Conservation (phyloP, 2,113 vertebrate genomes). For the Poecile atricapillus region DNA sequence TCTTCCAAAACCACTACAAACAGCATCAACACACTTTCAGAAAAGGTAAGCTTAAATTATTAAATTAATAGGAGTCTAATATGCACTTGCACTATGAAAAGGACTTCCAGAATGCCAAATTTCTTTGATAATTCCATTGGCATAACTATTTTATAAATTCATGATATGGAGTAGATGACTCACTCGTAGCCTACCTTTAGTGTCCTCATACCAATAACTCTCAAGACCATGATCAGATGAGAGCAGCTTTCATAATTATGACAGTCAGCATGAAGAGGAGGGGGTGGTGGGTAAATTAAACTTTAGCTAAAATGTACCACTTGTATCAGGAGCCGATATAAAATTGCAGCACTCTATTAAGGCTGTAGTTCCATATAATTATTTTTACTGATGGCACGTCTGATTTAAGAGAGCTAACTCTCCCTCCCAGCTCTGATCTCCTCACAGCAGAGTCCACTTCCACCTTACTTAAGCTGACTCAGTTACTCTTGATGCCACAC, state of each 20-base stretch:
- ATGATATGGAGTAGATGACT: not conserved
- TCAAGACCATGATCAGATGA: not conserved
- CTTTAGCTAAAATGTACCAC: not conserved
- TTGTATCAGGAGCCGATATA: not conserved
- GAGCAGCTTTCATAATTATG: not conserved
- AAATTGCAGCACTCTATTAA: not conserved
- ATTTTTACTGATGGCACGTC: not conserved
- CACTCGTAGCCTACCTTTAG: not conserved
- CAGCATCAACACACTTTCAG: not conserved
- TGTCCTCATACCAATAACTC: not conserved
- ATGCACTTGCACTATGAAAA: not conserved
- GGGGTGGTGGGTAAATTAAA: not conserved
- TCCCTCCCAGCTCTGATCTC: not conserved
- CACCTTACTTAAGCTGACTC: not conserved
- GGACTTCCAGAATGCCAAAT: not conserved
- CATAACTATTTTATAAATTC: not conserved
- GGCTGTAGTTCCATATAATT: not conserved
- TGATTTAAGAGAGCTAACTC: not conserved
- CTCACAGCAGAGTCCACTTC: not conserved
- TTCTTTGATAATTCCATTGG: not conserved
- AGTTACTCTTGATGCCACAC: not conserved
- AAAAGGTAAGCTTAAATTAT: not conserved
- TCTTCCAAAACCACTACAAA: not conserved
- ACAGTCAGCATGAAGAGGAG: not conserved
- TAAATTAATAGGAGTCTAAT: not conserved